Base-by-base conservation (phyloP, 2,113 vertebrate species). In the Erythrocebus patas region DNA sequence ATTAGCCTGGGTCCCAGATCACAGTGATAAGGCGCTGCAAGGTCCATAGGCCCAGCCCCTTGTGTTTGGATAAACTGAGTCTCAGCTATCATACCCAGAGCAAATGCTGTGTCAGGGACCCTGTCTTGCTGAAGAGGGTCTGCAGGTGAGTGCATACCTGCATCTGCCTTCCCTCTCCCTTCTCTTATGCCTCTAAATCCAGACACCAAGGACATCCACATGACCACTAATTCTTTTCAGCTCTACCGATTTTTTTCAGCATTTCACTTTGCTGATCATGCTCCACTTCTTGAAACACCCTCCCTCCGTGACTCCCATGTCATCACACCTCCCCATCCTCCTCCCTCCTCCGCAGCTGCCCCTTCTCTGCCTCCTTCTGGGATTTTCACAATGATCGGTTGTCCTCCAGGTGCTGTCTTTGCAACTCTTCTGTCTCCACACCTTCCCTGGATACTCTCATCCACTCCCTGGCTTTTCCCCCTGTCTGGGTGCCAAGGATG, bases 11-110 rank as follows among this genome's bases (percentile, higher is more conserved):
- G 17, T 45, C 55, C 83, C 35, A 27, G 73, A 8, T 32, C 80
- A 20, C 0, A 2, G 22, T 2, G 30, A 22, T 3, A 35, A 86
- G 72, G 20, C 6, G 22, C 27, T 35, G 2, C 25, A 38, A 35
- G 30, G 4, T 20, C 70, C 27, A 9, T 20, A n/a, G 57, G 57
- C 38, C 76, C n/a, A 5, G 11, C 2, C 8, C 55, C 3, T 1
- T 12, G n/a, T n/a, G 43, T 89, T 78, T 23, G 68, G 70, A 18
- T 50, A 89, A 70, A 73, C 0, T 11, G 93, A 88, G 30, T 32
- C 73, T 89, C 32, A 2, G 50, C 16, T 75, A 2, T 45, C 32
- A 45, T 43, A 8, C 52, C 5, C 76, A 35, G 81, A 95, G 55
- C n/a, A 13, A 57, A 50, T 4, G 16, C 25, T 64, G 12, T 20